Conservation (phyloP, 1,140 invertebrate species). For the Steinernema feltiae region DNA sequence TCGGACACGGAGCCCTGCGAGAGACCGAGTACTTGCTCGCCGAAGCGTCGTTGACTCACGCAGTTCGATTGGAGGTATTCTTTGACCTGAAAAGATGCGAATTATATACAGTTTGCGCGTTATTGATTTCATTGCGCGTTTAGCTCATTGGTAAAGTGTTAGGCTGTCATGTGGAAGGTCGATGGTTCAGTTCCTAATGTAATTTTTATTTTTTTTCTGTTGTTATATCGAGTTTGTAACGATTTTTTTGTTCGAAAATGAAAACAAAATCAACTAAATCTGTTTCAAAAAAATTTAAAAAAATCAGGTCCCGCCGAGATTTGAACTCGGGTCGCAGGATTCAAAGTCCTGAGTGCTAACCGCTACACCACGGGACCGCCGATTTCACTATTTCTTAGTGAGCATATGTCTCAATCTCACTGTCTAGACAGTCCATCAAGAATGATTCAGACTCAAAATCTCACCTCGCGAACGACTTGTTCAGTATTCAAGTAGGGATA, state of each 20-base stretch:
- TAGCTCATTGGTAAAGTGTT: too few relatives aligned
- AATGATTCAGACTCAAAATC: neutral
- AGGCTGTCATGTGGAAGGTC: too few relatives aligned
- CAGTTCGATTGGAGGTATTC: slow-evolving; percentile 95
- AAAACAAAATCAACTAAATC: too few relatives aligned
- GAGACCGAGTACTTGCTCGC: slow-evolving; percentile 89
- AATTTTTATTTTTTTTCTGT: too few relatives aligned
- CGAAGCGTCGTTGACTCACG: slow-evolving; percentile 94
- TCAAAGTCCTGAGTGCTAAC: slow-evolving; percentile 55
- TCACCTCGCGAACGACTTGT: slow-evolving; percentile 75
- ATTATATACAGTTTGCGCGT: neutral
- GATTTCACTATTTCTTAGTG: too few relatives aligned
- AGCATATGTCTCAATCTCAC: too few relatives aligned
- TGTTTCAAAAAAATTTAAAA: too few relatives aligned
- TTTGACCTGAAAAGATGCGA: slow-evolving; percentile 66
- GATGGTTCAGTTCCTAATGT: too few relatives aligned
- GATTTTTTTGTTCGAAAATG: too few relatives aligned
- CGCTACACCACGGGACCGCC: slow-evolving; percentile 45
- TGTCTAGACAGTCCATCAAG: too few relatives aligned
- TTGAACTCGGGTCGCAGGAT: slow-evolving; percentile 56
- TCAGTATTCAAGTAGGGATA: slow-evolving; percentile 97
- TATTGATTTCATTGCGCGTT: too few relatives aligned
- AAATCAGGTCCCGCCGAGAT: neutral
- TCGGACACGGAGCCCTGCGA: slow-evolving; percentile 93
- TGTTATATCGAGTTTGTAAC: too few relatives aligned